A percentile compares a stretch with the other conserved stretches of the same genome.
phyloP scores from a whole-genome alignment of 1,140 invertebrate genomes.

The Antheraea mylitta region DNA sequence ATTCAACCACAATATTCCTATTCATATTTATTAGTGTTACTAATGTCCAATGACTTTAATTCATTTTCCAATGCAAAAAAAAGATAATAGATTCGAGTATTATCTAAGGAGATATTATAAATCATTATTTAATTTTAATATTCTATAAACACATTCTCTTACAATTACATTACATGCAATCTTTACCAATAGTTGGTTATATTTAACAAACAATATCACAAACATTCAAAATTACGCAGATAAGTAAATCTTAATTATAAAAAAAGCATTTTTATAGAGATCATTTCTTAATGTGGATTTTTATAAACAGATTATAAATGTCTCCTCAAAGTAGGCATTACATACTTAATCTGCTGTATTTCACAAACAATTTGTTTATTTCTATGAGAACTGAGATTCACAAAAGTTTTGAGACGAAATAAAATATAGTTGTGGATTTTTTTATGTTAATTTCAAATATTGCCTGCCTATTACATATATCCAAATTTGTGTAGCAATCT shows the following conservation, averaged over 20 bases:
- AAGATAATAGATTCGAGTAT: neutral
- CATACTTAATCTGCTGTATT: neutral
- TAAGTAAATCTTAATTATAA: constrained; percentile 39
- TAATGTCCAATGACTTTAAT: neutral
- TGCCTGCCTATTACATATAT: too few species aligned
- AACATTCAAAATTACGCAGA: constrained; percentile 42
- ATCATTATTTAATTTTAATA: neutral
- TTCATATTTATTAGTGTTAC: too few species aligned
- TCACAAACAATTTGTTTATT: neutral
- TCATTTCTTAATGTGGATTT: constrained; percentile 33
- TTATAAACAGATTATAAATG: neutral
- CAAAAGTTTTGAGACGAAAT: neutral
- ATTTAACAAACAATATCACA: constrained; percentile 43
- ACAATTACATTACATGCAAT: constrained; percentile 15
- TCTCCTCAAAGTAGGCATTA: constrained; percentile 1
- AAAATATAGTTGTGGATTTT: neutral
- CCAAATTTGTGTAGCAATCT: too few species aligned
- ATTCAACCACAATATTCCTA: neutral
- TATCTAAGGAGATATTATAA: neutral
- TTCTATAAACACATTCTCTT: neutral
- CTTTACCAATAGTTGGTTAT: constrained; percentile 4
- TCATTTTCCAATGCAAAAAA: neutral
- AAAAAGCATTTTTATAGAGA: constrained; percentile 59
- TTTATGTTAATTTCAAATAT: neutral
- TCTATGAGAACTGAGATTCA: neutral